A percentile compares a stretch with the other conserved stretches of the same genome.
phyloP scores from a whole-genome alignment of 2,113 vertebrate genomes.

The Reinhardtius hippoglossoides region DNA sequence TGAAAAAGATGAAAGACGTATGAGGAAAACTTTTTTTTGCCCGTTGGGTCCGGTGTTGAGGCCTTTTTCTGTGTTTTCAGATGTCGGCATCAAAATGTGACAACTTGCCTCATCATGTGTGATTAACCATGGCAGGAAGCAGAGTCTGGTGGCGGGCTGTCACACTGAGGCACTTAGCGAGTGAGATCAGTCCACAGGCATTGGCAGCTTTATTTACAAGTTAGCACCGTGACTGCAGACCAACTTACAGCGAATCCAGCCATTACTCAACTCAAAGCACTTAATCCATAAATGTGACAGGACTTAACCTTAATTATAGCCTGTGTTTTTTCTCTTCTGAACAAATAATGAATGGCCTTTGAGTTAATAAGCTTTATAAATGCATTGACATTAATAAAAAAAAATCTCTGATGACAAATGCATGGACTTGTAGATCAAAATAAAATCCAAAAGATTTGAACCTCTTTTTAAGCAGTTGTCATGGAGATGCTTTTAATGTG shows the following conservation, averaged over 20 bases:
- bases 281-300: constrained; percentile 22
- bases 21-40: not conserved
- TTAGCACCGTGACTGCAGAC: not conserved
- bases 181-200: constrained; percentile 13
- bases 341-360: constrained; percentile 19
- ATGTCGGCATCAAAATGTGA: constrained; percentile 36
- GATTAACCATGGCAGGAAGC: constrained; percentile 53
- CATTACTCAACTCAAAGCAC: not conserved
- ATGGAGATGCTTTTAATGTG: not conserved
- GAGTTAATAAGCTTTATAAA: constrained; percentile 26
- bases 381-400: not conserved
- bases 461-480: not conserved
- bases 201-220: constrained; percentile 12
- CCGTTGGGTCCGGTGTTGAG: not conserved
- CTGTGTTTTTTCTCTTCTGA: not conserved
- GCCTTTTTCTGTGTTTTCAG: constrained; percentile 14
- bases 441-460: not conserved
- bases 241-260: not conserved
- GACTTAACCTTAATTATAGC: constrained; percentile 30
- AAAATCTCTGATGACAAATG: constrained; percentile 28
- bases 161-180: constrained; percentile 12
- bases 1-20: fast-evolving
- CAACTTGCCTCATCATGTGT: constrained; percentile 21
- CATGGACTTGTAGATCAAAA: not conserved
- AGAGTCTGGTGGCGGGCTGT: constrained; percentile 38